Percentiles rank a stretch among this genome's conserved stretches.
Conservation (phyloP, 2,888 invertebrate genomes). For the Melanostoma mellinum region DNA sequence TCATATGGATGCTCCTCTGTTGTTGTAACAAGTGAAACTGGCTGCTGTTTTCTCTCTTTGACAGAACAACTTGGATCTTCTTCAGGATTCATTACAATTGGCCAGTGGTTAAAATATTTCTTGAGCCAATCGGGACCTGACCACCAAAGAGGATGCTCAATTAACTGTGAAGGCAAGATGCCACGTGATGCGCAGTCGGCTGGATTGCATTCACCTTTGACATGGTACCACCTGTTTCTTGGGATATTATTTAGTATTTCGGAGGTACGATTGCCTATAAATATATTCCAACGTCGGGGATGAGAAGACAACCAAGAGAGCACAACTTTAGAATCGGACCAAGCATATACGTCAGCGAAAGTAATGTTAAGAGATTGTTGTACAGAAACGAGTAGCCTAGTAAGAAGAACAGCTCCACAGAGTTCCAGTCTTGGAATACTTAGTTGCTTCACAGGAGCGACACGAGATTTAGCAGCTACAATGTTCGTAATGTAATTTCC, state of each 20-base stretch:
- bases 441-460: conserved; percentile 1
- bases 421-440: conserved; percentile 6
- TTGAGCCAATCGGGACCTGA: conserved; percentile 7
- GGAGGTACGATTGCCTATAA: neutral
- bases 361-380: neutral
- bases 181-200: neutral
- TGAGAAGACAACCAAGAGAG: conserved; percentile 7
- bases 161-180: neutral
- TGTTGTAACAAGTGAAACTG: neutral
- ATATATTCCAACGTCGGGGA: conserved; percentile 9
- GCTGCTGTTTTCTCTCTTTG: neutral
- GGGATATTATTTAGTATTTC: neutral
- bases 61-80: neutral
- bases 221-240: conserved; percentile 5
- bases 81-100: neutral
- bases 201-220: neutral
- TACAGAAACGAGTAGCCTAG: neutral
- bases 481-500: neutral
- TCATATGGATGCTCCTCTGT: conserved; percentile 4
- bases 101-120: neutral
- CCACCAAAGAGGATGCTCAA: conserved; percentile 9
- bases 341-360: neutral
- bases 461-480: conserved; percentile 1
- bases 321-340: conserved; percentile 7
- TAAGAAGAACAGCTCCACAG: neutral